Evolutionary conservation across 2,797 vertebrate species (phyloP).

Genomic region (Artibeus jamaicensis): DNA sequence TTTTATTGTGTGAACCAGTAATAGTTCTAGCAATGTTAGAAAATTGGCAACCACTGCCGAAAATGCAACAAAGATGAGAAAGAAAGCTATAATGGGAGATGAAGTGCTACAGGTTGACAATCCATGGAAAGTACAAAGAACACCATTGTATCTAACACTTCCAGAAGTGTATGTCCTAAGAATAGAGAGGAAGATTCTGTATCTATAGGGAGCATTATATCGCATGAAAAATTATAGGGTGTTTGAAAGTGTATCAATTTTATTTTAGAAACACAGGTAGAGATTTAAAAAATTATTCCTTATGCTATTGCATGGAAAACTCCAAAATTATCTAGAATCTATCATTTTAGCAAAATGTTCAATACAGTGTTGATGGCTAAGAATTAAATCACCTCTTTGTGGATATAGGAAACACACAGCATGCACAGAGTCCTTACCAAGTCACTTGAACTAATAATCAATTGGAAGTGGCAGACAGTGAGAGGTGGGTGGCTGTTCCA

Average conservation of each 20-base stretch:
- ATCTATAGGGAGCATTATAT: not conserved
- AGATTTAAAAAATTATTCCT: not conserved
- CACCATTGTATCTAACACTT: not conserved
- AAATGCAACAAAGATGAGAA: slow-evolving; percentile 6
- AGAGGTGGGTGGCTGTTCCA: not conserved
- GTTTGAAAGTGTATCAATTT: not conserved
- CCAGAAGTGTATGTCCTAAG: not conserved
- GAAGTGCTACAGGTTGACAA: not conserved
- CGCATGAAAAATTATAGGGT: not conserved
- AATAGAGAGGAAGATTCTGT: not conserved
- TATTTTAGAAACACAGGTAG: not conserved
- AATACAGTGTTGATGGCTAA: not conserved
- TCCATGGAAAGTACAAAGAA: not conserved
- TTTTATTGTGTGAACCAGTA: not conserved
- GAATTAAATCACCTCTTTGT: not conserved
- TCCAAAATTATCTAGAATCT: not conserved
- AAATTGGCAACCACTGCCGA: slow-evolving; percentile 12
- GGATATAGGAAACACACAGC: not conserved
- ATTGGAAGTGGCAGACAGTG: not conserved
- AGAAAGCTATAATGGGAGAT: not conserved
- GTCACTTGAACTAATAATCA: not conserved
- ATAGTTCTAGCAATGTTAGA: not conserved
- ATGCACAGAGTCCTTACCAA: not conserved
- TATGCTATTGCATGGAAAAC: not conserved
- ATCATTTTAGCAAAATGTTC: not conserved